Evolutionary conservation across 1,140 invertebrate genomes (phyloP).

Genomic region (Ceratosolen fusciceps): DNA sequence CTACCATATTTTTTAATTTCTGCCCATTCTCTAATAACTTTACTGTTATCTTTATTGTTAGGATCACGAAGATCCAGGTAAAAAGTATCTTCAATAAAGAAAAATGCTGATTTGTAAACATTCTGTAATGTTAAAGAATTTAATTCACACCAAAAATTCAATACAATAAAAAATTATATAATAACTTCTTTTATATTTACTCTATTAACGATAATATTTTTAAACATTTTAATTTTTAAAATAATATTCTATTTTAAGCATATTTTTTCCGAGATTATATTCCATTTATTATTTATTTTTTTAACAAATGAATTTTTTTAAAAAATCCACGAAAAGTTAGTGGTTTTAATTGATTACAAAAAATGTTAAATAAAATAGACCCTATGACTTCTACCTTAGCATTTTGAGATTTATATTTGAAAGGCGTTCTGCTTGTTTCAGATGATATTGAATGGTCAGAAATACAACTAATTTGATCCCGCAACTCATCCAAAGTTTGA

Average conservation of each 20-base stretch:
- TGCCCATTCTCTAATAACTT: conserved; percentile 78
- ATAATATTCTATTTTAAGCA: too few species aligned
- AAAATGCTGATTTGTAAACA: conserved; percentile 80
- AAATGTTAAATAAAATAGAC: too few species aligned
- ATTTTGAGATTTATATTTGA: conserved; percentile 59
- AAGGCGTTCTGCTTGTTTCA: conserved; percentile 76
- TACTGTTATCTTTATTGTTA: conserved; percentile 77
- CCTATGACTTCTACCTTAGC: too few species aligned
- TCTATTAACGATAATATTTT: too few species aligned
- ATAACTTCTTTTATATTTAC: neutral
- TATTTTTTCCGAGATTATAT: too few species aligned
- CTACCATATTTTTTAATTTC: conserved; percentile 69
- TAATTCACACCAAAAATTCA: neutral
- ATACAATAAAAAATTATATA: neutral
- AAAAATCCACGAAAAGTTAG: too few species aligned
- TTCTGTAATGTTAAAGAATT: conserved; percentile 60
- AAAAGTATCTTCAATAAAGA: conserved; percentile 85
- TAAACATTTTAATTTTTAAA: too few species aligned
- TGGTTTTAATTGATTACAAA: too few species aligned
- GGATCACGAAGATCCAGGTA: conserved; percentile 80
- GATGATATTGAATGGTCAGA: conserved; percentile 76
- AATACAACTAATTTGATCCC: conserved; percentile 79
- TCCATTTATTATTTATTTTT: too few species aligned
- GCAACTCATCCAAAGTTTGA: conserved; percentile 76
- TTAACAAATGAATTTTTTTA: too few species aligned